Conservation (phyloP, 1,140 invertebrate genomes). For the Hylaeus volcanicus region DNA sequence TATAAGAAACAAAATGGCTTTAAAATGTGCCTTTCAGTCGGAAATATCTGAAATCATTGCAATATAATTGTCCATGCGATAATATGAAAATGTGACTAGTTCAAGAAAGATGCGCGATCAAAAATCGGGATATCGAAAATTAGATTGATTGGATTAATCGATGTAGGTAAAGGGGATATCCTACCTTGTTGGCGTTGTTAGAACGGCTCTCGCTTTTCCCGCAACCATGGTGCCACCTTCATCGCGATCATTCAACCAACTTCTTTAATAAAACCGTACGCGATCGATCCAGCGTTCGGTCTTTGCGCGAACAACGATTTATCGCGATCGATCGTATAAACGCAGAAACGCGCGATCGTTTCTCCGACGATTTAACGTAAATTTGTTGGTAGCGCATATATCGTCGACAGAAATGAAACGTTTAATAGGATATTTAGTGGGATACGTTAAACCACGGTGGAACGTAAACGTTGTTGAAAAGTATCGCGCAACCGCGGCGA, state of each 20-base stretch:
- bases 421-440: background rate
- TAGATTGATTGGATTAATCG: background rate
- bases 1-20: no score
- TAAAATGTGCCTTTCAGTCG: no score
- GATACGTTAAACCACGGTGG: background rate
- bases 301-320: no score
- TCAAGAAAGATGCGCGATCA: background rate
- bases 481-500: background rate
- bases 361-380: background rate
- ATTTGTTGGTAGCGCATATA: background rate
- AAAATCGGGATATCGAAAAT: background rate
- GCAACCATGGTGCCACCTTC: conserved; percentile 21
- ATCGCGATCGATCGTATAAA: no score
- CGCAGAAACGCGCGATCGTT: background rate
- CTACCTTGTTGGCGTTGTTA: conserved; percentile 8
- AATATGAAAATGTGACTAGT: background rate
- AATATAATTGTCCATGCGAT: no score
- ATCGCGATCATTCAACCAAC: background rate
- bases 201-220: background rate
- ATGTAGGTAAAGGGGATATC: background rate
- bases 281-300: background rate
- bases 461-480: background rate
- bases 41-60: no score
- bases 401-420: background rate
- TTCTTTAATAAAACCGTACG: background rate